Conservation (phyloP, 2,113 vertebrate genomes). For the Salminus brasiliensis region DNA sequence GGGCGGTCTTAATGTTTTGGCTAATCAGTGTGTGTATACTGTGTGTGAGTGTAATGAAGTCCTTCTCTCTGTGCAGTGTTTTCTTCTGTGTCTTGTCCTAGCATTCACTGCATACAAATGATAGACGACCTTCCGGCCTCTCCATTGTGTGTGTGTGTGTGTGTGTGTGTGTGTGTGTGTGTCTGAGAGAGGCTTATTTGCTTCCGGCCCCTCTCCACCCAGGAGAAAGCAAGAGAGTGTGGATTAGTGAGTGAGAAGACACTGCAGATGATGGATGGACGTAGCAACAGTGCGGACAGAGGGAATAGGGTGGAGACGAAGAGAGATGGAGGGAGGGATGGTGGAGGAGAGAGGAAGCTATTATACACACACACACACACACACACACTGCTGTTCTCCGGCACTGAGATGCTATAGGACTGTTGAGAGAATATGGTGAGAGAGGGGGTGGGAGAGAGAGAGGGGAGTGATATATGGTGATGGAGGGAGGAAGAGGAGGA, state of each 20-base stretch:
- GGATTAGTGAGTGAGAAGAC: no score
- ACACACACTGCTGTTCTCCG: neutral
- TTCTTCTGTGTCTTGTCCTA: neutral
- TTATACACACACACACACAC: neutral
- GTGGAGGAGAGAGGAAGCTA: neutral
- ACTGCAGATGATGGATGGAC: neutral
- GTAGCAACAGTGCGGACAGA: neutral
- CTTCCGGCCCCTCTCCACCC: no score
- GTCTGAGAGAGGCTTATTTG: no score
- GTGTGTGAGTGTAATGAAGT: neutral
- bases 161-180: conserved; percentile 19
- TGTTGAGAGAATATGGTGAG: neutral
- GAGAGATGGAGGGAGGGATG: neutral
- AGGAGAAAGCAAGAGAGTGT: neutral
- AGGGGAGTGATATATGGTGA: neutral
- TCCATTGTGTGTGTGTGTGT: no score
- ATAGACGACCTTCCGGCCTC: neutral
- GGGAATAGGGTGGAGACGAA: no score
- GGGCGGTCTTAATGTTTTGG: no score
- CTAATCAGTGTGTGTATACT: neutral
- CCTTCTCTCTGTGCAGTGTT: neutral
- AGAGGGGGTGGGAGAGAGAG: neutral
- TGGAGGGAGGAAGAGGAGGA: neutral
- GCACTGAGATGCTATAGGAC: neutral
- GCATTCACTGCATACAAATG: neutral